phyloP scores from a whole-genome alignment of 2,888 invertebrate genomes.

The Catocala sponsa region DNA sequence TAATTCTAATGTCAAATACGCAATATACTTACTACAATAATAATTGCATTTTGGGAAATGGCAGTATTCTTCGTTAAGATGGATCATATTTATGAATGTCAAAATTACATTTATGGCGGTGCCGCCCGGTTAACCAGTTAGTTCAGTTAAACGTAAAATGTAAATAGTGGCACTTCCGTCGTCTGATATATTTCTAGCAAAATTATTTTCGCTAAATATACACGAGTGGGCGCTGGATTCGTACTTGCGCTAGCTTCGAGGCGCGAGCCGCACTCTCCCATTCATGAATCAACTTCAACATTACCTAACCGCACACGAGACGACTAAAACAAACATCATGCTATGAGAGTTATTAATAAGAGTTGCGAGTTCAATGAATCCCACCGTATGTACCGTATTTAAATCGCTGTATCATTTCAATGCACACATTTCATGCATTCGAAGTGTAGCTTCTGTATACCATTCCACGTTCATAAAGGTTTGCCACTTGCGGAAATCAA shows the following conservation, averaged over 20 bases:
- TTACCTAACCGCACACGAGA: slow-evolving; percentile 81
- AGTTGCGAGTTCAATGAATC: slow-evolving; percentile 85
- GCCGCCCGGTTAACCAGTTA: slow-evolving; percentile 3
- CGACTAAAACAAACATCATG: slow-evolving; percentile 81
- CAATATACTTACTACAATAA: no score
- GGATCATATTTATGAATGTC: no score
- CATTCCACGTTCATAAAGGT: slow-evolving; percentile 55
- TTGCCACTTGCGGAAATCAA: slow-evolving; percentile 68
- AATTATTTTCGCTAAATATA: slow-evolving; percentile 84
- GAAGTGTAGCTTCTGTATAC: slow-evolving; percentile 56
- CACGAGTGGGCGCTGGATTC: slow-evolving; percentile 67
- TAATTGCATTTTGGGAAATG: no score
- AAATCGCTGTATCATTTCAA: slow-evolving; percentile 71
- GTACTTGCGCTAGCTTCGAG: slow-evolving; percentile 63
- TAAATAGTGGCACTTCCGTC: slow-evolving; percentile 77
- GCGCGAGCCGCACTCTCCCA: slow-evolving; percentile 72
- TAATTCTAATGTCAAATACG: no score
- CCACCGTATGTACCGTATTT: slow-evolving; percentile 68
- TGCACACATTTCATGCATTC: slow-evolving; percentile 62
- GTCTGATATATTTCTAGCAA: slow-evolving; percentile 80
- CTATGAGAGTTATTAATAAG: slow-evolving; percentile 85
- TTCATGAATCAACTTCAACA: slow-evolving; percentile 87
- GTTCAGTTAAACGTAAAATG: slow-evolving; percentile 64
- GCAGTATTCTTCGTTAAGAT: no score
- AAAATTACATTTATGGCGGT: neutral